phyloP scores from a whole-genome alignment of 1,140 invertebrate genomes.

The Cydia strobilella region DNA sequence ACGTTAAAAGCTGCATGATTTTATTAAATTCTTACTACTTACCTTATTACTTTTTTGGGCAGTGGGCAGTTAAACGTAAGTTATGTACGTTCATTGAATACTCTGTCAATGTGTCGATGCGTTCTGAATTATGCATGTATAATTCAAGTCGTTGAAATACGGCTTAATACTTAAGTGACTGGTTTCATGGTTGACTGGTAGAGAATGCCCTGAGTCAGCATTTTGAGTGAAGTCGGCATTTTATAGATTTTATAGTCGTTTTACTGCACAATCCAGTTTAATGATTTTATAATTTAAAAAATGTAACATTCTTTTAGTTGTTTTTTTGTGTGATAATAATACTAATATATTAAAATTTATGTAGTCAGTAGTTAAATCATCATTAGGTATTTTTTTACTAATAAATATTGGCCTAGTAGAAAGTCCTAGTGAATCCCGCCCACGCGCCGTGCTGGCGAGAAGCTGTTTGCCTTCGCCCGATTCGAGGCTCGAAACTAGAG shows the following conservation, averaged over 20 bases:
- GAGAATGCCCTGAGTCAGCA: no score
- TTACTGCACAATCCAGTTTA: no score
- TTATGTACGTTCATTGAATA: constrained; percentile 29
- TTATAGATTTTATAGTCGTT: no score
- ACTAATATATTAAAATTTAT: no score
- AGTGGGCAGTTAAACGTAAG: constrained; percentile 1
- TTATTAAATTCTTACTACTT: background rate
- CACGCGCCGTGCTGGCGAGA: constrained; percentile 32
- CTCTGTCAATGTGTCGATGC: constrained; percentile 27
- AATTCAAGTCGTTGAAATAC: constrained; percentile 9
- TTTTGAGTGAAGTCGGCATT: no score
- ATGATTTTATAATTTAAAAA: no score
- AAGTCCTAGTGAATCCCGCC: constrained; percentile 45
- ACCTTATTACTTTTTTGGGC: background rate
- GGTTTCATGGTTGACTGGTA: background rate
- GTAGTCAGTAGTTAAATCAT: background rate
- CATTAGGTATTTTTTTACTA: background rate
- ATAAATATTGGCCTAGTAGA: constrained; percentile 1
- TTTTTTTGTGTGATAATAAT: no score
- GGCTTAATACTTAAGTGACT: background rate
- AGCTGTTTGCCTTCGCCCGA: constrained; percentile 61
- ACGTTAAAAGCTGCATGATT: background rate
- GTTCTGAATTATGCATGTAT: constrained; percentile 13
- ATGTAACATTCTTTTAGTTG: no score
- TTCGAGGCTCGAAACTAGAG: constrained; percentile 43